Evolutionary conservation across 2,888 invertebrate species (phyloP).

Genomic region (Scaptomyza caliginosa): DNA sequence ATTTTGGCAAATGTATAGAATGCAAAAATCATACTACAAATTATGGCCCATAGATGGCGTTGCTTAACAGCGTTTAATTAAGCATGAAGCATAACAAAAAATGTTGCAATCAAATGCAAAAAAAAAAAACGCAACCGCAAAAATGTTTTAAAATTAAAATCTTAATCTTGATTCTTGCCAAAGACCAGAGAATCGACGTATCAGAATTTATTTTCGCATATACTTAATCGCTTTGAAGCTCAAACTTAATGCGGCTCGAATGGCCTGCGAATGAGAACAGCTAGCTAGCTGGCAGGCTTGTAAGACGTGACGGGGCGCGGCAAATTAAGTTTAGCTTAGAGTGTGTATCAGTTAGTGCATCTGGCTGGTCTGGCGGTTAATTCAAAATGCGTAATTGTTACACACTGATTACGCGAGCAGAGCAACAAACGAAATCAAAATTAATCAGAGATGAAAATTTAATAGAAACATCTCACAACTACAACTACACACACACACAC

Average conservation of each 20-base stretch:
- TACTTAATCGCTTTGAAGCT: conserved; percentile 13
- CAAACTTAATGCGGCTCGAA: conserved; percentile 4
- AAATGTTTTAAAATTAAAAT: conserved; percentile 44
- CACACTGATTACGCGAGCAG: conserved; percentile 82
- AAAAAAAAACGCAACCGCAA: conserved; percentile 62
- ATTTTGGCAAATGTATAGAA: conserved; percentile 20
- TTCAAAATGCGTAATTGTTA: conserved; percentile 82
- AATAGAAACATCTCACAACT: conserved; percentile 4
- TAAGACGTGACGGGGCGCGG: conserved; percentile 69
- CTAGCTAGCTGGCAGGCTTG: too few species aligned
- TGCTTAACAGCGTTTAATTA: conserved; percentile 61
- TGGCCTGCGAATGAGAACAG: conserved; percentile 47
- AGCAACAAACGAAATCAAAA: conserved; percentile 14
- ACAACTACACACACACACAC: too few species aligned
- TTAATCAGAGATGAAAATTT: conserved; percentile 35
- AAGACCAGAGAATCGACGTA: conserved; percentile 36
- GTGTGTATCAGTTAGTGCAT: conserved; percentile 28
- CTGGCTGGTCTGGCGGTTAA: conserved; percentile 44
- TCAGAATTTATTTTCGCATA: conserved; percentile 58
- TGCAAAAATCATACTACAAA: conserved; percentile 34
- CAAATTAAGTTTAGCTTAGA: conserved; percentile 27
- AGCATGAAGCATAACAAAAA: conserved; percentile 50
- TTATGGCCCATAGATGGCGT: conserved; percentile 45
- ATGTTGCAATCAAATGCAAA: conserved; percentile 46
- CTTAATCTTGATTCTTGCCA: conserved; percentile 41